Percentiles rank a stretch among this genome's conserved stretches.
Evolutionary conservation across 1,140 invertebrate genomes (phyloP).

Genomic region (Neotoxoptera formosana): DNA sequence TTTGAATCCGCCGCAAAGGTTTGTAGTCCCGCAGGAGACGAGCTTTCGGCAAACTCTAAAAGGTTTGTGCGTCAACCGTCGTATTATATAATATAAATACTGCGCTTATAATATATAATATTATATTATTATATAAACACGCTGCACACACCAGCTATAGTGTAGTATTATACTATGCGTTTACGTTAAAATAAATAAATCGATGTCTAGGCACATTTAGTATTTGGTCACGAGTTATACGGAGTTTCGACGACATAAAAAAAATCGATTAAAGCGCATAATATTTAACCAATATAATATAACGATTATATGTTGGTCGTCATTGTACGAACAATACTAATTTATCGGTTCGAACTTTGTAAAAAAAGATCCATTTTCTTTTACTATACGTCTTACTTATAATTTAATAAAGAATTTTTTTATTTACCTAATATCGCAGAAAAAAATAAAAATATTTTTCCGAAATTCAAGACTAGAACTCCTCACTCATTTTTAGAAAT

Average conservation of each 20-base stretch:
- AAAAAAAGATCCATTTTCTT: background rate
- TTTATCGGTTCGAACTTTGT: background rate
- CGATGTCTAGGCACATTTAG: background rate
- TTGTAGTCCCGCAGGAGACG: conserved; percentile 46
- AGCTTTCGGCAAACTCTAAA: conserved; percentile 51
- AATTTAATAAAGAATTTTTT: too few species aligned
- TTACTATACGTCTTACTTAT: background rate
- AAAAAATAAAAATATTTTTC: background rate
- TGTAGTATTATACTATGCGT: background rate
- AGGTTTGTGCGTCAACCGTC: conserved; percentile 25
- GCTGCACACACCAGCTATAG: background rate
- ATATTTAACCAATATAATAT: too few species aligned
- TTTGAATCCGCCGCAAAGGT: conserved; percentile 26
- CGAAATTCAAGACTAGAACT: background rate
- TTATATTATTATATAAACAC: background rate
- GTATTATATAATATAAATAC: background rate
- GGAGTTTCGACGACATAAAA: background rate
- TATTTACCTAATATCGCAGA: too few species aligned
- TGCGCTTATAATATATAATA: too few species aligned
- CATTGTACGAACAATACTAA: background rate
- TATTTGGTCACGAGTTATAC: background rate
- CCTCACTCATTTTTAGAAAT: background rate
- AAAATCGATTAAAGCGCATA: background rate
- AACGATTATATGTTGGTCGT: background rate
- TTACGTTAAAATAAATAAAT: background rate